phyloP scores from a whole-genome alignment of 2,113 vertebrate species.

The Raphicerus campestris region DNA sequence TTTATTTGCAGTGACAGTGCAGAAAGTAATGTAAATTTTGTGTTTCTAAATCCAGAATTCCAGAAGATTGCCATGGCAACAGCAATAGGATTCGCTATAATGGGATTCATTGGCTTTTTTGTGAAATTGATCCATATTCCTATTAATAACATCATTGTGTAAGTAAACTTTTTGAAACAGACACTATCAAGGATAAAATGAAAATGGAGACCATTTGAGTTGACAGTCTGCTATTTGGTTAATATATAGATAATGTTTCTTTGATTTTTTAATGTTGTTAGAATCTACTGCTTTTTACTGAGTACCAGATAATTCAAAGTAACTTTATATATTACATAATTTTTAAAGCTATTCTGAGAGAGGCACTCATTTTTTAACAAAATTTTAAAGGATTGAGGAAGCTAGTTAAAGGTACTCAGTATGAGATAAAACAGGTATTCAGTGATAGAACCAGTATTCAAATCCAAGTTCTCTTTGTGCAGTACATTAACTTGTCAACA shows the following conservation, averaged over 20 bases:
- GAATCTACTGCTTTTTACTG: not conserved
- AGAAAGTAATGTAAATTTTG: slow-evolving; percentile 10
- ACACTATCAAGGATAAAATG: not conserved
- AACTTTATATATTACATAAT: not conserved
- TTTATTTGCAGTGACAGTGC: not conserved
- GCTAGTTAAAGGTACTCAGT: not conserved
- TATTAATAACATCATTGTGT: slow-evolving; percentile 99
- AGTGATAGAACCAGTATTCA: not conserved
- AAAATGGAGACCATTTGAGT: not conserved
- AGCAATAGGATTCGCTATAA: slow-evolving; percentile 98
- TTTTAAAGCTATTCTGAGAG: not conserved
- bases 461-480: not conserved
- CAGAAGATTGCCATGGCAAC: slow-evolving; percentile 99
- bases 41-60: slow-evolving; percentile 87
- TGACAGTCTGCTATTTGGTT: not conserved
- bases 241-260: not conserved
- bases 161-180: slow-evolving; percentile 80
- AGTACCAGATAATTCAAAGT: not conserved
- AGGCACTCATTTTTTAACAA: not conserved
- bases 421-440: not conserved
- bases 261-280: not conserved
- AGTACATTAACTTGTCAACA: not conserved
- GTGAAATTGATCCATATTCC: slow-evolving; percentile 99
- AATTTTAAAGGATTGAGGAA: not conserved
- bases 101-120: slow-evolving; percentile 99